A percentile compares a stretch with the other conserved stretches of the same genome.
Conservation (phyloP, 2,113 vertebrate genomes). For the Corythornis cristatus region DNA sequence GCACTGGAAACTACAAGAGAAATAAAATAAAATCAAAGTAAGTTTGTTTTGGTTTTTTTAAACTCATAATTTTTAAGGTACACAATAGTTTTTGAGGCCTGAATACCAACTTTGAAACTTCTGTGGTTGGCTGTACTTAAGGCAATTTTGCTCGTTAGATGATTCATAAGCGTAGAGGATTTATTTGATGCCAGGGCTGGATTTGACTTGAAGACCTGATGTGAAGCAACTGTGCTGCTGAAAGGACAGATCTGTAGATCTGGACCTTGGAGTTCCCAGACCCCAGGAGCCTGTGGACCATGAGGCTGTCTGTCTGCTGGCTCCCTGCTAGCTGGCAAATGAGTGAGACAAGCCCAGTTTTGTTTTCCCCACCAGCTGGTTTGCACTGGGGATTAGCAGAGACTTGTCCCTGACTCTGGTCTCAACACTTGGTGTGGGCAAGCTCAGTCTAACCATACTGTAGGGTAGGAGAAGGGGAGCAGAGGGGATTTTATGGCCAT, state of each 20-base stretch:
- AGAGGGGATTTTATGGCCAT: background rate
- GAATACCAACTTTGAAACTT: background rate
- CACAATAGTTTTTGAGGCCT: background rate
- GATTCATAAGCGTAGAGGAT: background rate
- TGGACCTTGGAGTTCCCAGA: background rate
- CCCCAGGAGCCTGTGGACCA: background rate
- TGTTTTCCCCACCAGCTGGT: background rate
- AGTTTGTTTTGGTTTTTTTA: accelerated
- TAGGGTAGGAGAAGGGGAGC: background rate
- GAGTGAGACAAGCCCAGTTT: background rate
- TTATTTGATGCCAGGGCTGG: background rate
- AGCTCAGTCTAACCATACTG: background rate
- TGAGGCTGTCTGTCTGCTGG: background rate
- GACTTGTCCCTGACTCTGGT: background rate
- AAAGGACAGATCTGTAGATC: background rate
- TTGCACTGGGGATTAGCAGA: background rate
- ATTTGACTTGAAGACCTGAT: background rate
- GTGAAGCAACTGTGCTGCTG: background rate
- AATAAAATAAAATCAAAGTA: background rate
- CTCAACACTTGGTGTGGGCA: background rate
- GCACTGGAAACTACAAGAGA: background rate
- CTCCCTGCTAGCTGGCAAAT: background rate
- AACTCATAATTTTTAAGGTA: background rate
- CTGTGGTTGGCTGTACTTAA: background rate
- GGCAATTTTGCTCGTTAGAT: background rate